These are phyloP conservation scores for Brachyptera risi DNA, from an alignment of 2,888 invertebrate species.

Conservation along the genomic window DNA sequence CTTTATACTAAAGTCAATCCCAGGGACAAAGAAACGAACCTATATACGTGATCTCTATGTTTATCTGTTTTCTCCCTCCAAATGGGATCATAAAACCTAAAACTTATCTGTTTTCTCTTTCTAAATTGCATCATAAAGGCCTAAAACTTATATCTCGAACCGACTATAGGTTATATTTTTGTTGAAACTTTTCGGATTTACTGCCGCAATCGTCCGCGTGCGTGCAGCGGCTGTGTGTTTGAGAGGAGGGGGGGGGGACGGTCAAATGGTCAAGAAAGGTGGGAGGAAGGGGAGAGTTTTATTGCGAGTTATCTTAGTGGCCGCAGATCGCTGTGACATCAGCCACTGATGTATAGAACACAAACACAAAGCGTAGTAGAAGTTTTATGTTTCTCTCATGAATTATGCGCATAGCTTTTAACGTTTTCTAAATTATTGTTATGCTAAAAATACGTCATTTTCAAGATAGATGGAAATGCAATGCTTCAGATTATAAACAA, in stretches of 20 bases:
- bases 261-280: neutral
- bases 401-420: too few relatives aligned
- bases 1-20: too few relatives aligned
- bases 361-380: neutral
- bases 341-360: slow-evolving; percentile 24
- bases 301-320: slow-evolving; percentile 23
- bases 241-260: neutral
- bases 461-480: too few relatives aligned
- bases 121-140: neutral
- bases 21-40: neutral
- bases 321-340: slow-evolving; percentile 25
- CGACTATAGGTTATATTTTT: neutral
- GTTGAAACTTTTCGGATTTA: slow-evolving; percentile 16
- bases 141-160: too few relatives aligned
- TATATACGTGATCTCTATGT: slow-evolving; percentile 6
- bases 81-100: neutral
- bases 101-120: neutral
- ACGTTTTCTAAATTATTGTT: too few relatives aligned
- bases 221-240: neutral
- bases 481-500: too few relatives aligned
- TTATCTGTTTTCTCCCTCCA: neutral
- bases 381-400: too few relatives aligned
- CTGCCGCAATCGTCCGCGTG: slow-evolving; percentile 16
- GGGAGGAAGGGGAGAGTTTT: neutral
- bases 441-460: too few relatives aligned